phyloP scores from a whole-genome alignment of 1,140 invertebrate genomes.

The Drosophila neocordata region DNA sequence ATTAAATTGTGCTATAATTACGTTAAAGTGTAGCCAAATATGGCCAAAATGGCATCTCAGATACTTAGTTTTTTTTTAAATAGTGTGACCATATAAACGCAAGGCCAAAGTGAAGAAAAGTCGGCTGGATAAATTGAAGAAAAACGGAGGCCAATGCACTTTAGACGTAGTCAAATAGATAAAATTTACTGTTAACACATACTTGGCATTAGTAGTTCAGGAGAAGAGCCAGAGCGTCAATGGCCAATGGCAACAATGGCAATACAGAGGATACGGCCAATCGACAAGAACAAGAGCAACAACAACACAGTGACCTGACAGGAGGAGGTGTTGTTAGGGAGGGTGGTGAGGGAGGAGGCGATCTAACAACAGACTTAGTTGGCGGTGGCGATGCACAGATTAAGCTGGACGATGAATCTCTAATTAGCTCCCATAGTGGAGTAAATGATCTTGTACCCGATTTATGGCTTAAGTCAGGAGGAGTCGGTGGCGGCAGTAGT shows the following conservation, averaged over 20 bases:
- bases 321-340: conserved; percentile 24
- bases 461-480: conserved; percentile 48
- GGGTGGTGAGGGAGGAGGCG: conserved; percentile 27
- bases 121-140: conserved; percentile 58
- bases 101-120: conserved; percentile 47
- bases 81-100: not conserved
- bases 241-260: conserved; percentile 73
- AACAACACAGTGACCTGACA: conserved; percentile 35
- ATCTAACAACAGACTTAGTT: not conserved
- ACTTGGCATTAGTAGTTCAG: not conserved
- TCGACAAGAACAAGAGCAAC: conserved; percentile 33
- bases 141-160: conserved; percentile 45
- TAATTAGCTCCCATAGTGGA: conserved; percentile 11
- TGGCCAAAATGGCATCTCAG: not conserved
- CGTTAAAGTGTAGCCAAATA: no score
- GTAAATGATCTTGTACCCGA: conserved; percentile 75
- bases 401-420: conserved; percentile 3
- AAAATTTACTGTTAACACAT: conserved; percentile 22
- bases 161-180: conserved; percentile 20
- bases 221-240: conserved; percentile 17
- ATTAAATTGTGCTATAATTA: no score
- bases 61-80: not conserved
- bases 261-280: conserved; percentile 57
- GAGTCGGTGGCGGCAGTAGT: conserved; percentile 17
- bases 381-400: not conserved